Evolutionary conservation across 2,888 invertebrate genomes (phyloP).

Genomic region (Noctua fimbriata): DNA sequence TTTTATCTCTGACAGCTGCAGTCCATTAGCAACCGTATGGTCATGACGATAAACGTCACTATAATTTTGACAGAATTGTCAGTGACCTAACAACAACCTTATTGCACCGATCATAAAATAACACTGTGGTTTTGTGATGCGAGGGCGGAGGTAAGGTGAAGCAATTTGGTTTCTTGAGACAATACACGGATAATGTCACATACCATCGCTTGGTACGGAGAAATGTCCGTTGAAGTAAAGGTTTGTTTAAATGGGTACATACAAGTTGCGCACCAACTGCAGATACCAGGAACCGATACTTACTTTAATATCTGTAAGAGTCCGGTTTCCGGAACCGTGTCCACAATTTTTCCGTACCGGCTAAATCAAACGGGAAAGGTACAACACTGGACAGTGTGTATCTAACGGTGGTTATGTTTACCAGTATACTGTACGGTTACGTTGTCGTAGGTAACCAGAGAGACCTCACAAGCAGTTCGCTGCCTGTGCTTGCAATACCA

Average conservation of each 20-base stretch:
- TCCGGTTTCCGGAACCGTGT: not conserved
- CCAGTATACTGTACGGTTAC: not conserved
- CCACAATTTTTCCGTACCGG: not conserved
- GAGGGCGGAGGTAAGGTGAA: no score
- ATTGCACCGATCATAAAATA: not conserved
- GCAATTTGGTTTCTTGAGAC: no score
- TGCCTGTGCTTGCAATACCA: not conserved
- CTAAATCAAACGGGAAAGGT: accelerated
- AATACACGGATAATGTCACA: not conserved
- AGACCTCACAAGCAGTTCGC: not conserved
- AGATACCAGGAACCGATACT: no score
- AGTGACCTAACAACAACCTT: no score
- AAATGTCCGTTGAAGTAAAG: not conserved
- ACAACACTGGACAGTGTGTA: not conserved
- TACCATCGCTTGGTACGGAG: not conserved
- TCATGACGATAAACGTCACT: not conserved
- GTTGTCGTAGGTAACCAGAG: not conserved
- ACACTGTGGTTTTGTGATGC: no score
- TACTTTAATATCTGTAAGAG: no score
- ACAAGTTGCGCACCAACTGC: not conserved
- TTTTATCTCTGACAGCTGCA: not conserved
- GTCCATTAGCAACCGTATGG: not conserved
- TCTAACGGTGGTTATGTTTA: not conserved
- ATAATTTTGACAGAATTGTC: not conserved
- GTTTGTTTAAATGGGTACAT: not conserved